Evolutionary conservation across 2,113 vertebrate species (phyloP).

Genomic region (Pterocles burchelli): DNA sequence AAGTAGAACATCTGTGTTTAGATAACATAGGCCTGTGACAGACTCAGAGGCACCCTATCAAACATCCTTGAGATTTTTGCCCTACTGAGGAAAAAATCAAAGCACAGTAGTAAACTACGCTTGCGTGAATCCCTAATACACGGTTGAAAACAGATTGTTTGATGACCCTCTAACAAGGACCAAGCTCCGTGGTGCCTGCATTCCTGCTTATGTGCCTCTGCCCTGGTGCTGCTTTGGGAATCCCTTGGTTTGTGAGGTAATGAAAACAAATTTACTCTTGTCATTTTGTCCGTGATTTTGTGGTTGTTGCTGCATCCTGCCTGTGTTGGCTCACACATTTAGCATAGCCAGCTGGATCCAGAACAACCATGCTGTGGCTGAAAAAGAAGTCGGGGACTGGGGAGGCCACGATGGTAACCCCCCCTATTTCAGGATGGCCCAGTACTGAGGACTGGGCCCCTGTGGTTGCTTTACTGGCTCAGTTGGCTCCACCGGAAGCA

Average conservation of each 20-base stretch:
- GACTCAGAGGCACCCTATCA: neutral
- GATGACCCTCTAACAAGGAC: neutral
- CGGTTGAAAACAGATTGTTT: neutral
- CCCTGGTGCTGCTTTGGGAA: neutral
- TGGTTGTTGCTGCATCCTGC: neutral
- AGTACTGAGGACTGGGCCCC: no score
- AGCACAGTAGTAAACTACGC: neutral
- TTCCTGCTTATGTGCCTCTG: no score
- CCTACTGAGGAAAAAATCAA: neutral
- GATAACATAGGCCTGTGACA: no score
- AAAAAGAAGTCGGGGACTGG: no score
- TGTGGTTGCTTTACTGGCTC: no score
- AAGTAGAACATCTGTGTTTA: no score
- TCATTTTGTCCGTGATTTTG: neutral
- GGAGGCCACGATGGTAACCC: no score
- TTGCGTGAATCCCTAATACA: neutral
- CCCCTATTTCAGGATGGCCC: no score
- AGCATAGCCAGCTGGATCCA: no score
- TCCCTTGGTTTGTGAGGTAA: neutral
- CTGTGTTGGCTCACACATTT: no score
- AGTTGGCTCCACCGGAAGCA: no score
- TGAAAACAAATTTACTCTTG: neutral
- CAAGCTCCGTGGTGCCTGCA: neutral
- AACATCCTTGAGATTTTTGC: neutral
- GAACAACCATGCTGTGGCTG: no score